Conservation (phyloP, 2,888 invertebrate genomes). For the Cephus nigrinus region DNA sequence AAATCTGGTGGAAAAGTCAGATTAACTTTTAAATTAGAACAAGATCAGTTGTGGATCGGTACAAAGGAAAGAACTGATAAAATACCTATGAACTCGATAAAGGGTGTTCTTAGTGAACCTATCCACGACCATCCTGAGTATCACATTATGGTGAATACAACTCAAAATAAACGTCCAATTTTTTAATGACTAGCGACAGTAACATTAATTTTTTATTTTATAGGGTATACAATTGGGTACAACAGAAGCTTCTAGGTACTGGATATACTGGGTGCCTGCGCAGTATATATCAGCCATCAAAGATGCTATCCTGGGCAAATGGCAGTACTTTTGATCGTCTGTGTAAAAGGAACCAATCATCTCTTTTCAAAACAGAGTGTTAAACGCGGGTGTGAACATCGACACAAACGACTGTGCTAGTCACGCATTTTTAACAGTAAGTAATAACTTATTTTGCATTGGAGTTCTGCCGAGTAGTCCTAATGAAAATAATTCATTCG, state of each 20-base stretch:
- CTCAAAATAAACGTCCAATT: background rate
- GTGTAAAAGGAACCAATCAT: slow-evolving; percentile 30
- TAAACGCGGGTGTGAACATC: slow-evolving; percentile 51
- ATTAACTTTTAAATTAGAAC: slow-evolving; percentile 90
- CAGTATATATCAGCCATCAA: slow-evolving; percentile 92
- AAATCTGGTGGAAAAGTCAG: slow-evolving; percentile 90
- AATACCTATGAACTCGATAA: slow-evolving; percentile 89
- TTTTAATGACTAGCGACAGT: background rate
- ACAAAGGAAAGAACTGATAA: slow-evolving; percentile 94
- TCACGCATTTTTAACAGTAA: slow-evolving; percentile 59
- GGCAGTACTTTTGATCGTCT: slow-evolving; percentile 78
- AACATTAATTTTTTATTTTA: slow-evolving; percentile 28
- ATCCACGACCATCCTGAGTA: slow-evolving; percentile 91
- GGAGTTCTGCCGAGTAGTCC: slow-evolving; percentile 33
- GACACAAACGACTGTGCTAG: slow-evolving; percentile 59
- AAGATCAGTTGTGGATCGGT: slow-evolving; percentile 91
- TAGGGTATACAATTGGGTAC: slow-evolving; percentile 91
- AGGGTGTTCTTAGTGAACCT: slow-evolving; percentile 82
- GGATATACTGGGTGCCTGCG: slow-evolving; percentile 95
- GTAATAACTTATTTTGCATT: slow-evolving; percentile 55
- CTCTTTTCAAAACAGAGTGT: slow-evolving; percentile 46
- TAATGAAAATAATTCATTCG: slow-evolving; percentile 24
- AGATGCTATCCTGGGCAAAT: slow-evolving; percentile 88
- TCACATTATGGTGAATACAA: slow-evolving; percentile 82
- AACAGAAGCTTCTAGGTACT: slow-evolving; percentile 91